phyloP scores from a whole-genome alignment of 2,888 invertebrate species.

The Disparrhopalites patrizii region DNA sequence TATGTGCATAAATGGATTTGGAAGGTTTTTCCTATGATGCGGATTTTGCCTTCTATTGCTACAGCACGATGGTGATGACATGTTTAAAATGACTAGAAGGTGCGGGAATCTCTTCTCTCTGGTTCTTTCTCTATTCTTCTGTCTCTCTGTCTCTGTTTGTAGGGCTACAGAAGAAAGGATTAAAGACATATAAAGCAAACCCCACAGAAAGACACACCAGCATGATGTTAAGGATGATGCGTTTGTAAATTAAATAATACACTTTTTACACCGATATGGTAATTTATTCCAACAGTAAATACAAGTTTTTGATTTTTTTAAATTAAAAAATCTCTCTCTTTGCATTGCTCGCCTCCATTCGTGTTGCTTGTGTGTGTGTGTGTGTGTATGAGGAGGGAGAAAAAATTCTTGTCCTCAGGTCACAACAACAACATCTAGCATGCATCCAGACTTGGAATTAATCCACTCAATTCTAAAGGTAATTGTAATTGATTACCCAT shows the following conservation, averaged over 20 bases:
- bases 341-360: background rate
- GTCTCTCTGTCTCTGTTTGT: background rate
- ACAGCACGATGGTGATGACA: no score
- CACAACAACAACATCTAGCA: no score
- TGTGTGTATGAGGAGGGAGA: background rate
- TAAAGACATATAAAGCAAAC: background rate
- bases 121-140: no score
- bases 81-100: no score
- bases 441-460: conserved; percentile 7
- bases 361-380: background rate
- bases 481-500: conserved; percentile 26
- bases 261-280: conserved; percentile 22
- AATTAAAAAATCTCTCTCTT: conserved; percentile 23
- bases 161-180: background rate
- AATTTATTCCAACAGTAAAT: conserved; percentile 27
- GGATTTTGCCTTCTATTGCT: no score
- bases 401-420: conserved; percentile 17
- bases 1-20: no score
- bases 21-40: no score
- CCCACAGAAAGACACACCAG: conserved; percentile 1
- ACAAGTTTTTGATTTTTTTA: conserved; percentile 21
- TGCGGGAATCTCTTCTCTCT: no score
- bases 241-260: conserved; percentile 25
- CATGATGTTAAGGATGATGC: background rate
- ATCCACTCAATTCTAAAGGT: conserved; percentile 11